Conservation (phyloP, 2,888 invertebrate genomes). For the Aphodius granarius region DNA sequence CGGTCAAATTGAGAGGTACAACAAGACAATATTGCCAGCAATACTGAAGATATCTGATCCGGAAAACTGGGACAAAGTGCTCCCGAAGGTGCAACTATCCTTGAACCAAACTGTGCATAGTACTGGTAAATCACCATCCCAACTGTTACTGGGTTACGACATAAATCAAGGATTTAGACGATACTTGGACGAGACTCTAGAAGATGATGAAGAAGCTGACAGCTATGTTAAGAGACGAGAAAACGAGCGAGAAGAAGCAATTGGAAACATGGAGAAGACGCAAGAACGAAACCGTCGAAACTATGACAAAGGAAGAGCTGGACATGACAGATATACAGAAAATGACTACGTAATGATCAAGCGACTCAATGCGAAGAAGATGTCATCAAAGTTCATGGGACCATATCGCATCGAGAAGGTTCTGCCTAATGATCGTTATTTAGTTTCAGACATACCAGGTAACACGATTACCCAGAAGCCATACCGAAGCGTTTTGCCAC, state of each 20-base stretch:
- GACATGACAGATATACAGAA: conserved; percentile 21
- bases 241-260: conserved; percentile 5
- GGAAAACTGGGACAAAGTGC: conserved; percentile 34
- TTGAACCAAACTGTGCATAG: conserved; percentile 31
- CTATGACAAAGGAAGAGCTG: conserved; percentile 11
- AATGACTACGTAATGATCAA: conserved; percentile 35
- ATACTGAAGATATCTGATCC: too few species aligned
- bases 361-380: conserved; percentile 27
- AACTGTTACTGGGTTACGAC: background rate
- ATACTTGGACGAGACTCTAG: conserved; percentile 12
- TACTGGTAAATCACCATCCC: too few species aligned
- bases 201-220: conserved; percentile 6
- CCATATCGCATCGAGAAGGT: conserved; percentile 34
- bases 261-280: conserved; percentile 12
- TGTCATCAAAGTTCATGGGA: conserved; percentile 33
- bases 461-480: too few species aligned
- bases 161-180: background rate
- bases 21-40: conserved; percentile 35
- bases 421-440: conserved; percentile 33
- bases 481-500: too few species aligned
- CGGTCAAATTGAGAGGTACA: conserved; percentile 39
- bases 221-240: conserved; percentile 25
- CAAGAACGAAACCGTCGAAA: conserved; percentile 16
- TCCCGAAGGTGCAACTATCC: conserved; percentile 28
- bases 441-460: conserved; percentile 22